Conservation (phyloP, 2,113 vertebrate species). For the Leptobrachium ailaonicum region DNA sequence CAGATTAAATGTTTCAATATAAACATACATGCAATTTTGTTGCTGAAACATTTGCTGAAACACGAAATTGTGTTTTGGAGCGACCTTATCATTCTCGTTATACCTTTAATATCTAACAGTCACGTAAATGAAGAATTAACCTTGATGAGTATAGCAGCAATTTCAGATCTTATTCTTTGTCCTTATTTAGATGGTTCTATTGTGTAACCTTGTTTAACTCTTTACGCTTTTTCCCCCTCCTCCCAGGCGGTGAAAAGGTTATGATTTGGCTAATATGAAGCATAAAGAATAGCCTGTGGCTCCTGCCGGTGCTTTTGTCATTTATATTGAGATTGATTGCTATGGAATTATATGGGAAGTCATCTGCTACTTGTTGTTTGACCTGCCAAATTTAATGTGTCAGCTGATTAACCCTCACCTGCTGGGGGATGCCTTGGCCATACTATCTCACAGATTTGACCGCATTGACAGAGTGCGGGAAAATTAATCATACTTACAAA, state of each 20-base stretch:
- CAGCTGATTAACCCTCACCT: slow-evolving; percentile 48
- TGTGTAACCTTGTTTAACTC: too few species aligned
- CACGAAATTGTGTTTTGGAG: too few species aligned
- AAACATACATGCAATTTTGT: too few species aligned
- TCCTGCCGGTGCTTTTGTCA: slow-evolving; percentile 8
- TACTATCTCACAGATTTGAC: slow-evolving; percentile 1
- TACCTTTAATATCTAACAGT: too few species aligned
- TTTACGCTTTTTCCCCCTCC: neutral
- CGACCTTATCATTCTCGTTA: too few species aligned
- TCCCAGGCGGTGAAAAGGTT: neutral
- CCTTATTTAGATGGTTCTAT: too few species aligned
- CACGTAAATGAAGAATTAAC: too few species aligned
- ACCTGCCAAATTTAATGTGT: slow-evolving; percentile 46
- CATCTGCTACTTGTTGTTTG: slow-evolving; percentile 43
- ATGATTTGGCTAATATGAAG: neutral
- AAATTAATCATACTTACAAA: slow-evolving; percentile 49
- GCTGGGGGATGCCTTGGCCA: slow-evolving; percentile 33
- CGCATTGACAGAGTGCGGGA: slow-evolving; percentile 32
- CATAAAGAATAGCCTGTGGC: neutral
- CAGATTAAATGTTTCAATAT: too few species aligned
- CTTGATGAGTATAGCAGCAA: too few species aligned
- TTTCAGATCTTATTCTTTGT: too few species aligned
- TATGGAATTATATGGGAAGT: slow-evolving; percentile 40
- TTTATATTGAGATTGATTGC: slow-evolving; percentile 42
- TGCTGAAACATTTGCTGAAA: too few species aligned